Conservation (phyloP, 2,888 invertebrate genomes). For the Theodoxus fluviatilis region DNA sequence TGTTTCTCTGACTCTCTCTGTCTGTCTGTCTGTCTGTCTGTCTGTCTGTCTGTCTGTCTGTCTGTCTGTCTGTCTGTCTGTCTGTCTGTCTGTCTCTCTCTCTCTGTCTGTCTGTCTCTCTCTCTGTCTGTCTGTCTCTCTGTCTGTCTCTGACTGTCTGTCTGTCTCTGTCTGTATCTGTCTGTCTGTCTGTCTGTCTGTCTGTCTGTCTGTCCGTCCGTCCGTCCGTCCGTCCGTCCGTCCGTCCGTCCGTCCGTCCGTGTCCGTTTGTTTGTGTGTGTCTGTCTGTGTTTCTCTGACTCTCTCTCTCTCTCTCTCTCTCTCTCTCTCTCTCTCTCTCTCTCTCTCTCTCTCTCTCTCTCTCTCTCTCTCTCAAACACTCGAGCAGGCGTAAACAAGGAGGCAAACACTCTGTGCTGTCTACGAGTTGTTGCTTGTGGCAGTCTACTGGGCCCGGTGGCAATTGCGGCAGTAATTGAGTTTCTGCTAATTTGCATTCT, state of each 20-base stretch:
- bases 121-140: constrained; percentile 14
- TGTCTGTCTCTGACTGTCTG: constrained; percentile 9
- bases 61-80: not conserved
- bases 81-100: not conserved
- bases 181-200: constrained; percentile 21
- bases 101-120: not conserved
- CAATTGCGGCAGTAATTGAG: too few species aligned
- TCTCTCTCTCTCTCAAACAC: constrained; percentile 21
- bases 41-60: not conserved
- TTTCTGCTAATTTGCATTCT: too few species aligned
- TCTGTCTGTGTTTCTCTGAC: not conserved
- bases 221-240: not conserved
- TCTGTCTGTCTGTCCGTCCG: constrained; percentile 8
- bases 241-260: not conserved
- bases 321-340: constrained; percentile 22
- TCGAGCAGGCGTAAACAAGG: not conserved
- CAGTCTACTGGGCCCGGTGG: too few species aligned
- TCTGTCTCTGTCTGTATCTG: constrained; percentile 19
- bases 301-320: constrained; percentile 25
- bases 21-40: constrained; percentile 10
- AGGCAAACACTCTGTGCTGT: too few species aligned
- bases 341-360: constrained; percentile 15
- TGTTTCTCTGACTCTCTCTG: constrained; percentile 1
- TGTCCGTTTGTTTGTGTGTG: not conserved
- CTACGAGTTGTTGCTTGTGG: too few species aligned